Evolutionary conservation across 2,888 invertebrate genomes (phyloP).

Genomic region (Nysson spinosus): DNA sequence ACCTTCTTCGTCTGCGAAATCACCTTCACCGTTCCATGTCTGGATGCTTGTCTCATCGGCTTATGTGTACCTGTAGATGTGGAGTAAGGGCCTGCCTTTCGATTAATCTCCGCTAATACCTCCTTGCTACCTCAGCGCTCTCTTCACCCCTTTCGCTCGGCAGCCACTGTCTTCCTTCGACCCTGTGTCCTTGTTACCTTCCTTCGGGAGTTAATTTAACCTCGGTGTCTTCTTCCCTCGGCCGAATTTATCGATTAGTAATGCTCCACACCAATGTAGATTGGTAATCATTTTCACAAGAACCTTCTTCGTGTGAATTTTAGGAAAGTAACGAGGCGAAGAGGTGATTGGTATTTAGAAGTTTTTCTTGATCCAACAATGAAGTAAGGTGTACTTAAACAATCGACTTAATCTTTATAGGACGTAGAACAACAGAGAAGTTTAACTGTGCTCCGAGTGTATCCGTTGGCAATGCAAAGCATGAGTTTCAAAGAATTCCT

Average conservation of each 20-base stretch:
- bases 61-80: conserved; percentile 48
- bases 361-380: no score
- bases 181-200: conserved; percentile 45
- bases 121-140: conserved; percentile 64
- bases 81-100: conserved; percentile 55
- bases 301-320: conserved; percentile 40
- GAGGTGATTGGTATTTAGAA: no score
- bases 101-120: conserved; percentile 74
- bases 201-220: conserved; percentile 64
- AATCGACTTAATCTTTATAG: no score
- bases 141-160: conserved; percentile 56
- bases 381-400: no score
- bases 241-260: conserved; percentile 62
- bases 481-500: no score
- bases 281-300: conserved; percentile 63
- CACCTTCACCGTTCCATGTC: conserved; percentile 6
- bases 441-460: no score
- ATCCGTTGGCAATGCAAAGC: no score
- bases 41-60: conserved; percentile 34
- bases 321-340: conserved; percentile 37
- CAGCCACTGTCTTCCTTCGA: conserved; percentile 52
- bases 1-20: conserved; percentile 12
- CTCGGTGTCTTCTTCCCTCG: conserved; percentile 49
- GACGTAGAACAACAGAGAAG: no score
- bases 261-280: conserved; percentile 53